These are phyloP conservation scores for Phaonia tiefii DNA, from an alignment of 2,888 invertebrate genomes.

Conservation along the genomic window DNA sequence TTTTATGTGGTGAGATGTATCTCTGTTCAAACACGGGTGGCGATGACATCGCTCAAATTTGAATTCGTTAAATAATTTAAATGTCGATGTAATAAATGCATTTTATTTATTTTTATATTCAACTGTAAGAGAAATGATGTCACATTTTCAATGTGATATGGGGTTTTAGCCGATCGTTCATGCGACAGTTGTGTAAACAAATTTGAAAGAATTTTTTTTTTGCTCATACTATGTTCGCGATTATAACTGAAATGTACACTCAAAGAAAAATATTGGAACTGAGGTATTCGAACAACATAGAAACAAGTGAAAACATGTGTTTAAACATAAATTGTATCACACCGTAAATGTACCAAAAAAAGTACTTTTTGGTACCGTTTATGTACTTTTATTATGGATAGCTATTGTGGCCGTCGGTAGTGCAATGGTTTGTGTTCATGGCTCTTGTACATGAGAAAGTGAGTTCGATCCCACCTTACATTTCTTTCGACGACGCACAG, in stretches of 20 bases:
- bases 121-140: background rate
- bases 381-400: too few species aligned
- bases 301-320: too few species aligned
- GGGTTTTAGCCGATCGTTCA: background rate
- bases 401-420: too few species aligned
- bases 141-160: background rate
- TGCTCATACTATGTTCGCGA: too few species aligned
- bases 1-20: background rate
- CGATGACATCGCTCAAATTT: conserved; percentile 9
- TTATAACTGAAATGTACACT: background rate
- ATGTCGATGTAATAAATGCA: background rate
- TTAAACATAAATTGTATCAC: too few species aligned
- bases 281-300: too few species aligned
- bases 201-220: background rate
- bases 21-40: background rate
- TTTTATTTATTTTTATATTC: conserved; percentile 26
- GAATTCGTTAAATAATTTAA: conserved; percentile 30
- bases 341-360: too few species aligned
- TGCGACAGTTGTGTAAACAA: background rate
- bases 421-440: too few species aligned
- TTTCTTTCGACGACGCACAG: too few species aligned
- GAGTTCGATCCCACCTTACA: too few species aligned
- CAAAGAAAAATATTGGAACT: background rate
- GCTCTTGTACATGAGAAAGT: too few species aligned
- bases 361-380: too few species aligned